A percentile compares a stretch with the other conserved stretches of the same genome.
These are phyloP conservation scores for Pomatostomus ruficeps DNA, from an alignment of 2,113 vertebrate genomes.

Conservation along the genomic window DNA sequence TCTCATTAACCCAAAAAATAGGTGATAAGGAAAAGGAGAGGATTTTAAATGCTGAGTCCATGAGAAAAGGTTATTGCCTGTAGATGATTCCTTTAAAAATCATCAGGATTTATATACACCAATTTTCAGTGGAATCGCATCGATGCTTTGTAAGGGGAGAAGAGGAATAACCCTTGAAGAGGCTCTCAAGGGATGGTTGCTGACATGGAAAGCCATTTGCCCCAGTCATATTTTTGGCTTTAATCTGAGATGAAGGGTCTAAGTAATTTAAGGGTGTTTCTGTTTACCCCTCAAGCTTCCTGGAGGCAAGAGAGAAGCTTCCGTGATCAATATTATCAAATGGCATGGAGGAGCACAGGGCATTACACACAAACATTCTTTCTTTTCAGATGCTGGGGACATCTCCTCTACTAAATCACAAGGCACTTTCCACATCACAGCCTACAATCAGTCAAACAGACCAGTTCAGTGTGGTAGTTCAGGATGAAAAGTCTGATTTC, in stretches of 20 bases:
- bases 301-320: slow-evolving; percentile 44
- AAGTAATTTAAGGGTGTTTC: slow-evolving; percentile 58
- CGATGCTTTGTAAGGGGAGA: not conserved
- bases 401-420: not conserved
- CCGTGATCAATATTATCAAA: slow-evolving; percentile 56
- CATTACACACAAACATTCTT: not conserved
- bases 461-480: not conserved
- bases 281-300: slow-evolving; percentile 60
- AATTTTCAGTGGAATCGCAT: not conserved
- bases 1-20: not conserved
- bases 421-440: not conserved
- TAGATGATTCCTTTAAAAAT: not conserved
- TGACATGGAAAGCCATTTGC: slow-evolving; percentile 53
- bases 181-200: slow-evolving; percentile 24
- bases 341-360: not conserved
- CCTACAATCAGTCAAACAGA: not conserved
- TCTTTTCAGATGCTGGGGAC: not conserved
- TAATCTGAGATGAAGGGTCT: slow-evolving; percentile 58
- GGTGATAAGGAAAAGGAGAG: not conserved
- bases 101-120: not conserved
- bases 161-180: not conserved
- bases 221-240: slow-evolving; percentile 39
- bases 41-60: not conserved
- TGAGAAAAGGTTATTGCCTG: not conserved
- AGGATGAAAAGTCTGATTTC: not conserved